A percentile compares a stretch with the other conserved stretches of the same genome.
Evolutionary conservation across 53 echinoderm and acorn worm genomes (phyloP).

Genomic region (Holothuria scabra): DNA sequence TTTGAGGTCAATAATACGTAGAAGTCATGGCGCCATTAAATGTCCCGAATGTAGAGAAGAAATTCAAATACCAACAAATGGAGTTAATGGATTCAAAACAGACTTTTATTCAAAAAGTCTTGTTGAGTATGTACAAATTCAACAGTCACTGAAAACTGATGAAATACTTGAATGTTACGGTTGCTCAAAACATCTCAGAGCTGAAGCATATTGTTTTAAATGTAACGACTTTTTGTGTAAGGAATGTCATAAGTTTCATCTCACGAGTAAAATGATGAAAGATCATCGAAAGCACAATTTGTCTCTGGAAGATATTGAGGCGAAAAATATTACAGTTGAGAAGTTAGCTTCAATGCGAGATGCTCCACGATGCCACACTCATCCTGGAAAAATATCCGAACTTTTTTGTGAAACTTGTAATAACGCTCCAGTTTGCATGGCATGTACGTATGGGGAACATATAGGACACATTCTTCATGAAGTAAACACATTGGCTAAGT

Average conservation of each 20-base stretch:
- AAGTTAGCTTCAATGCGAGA: not conserved
- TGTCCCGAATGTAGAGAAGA: not conserved
- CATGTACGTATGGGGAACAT: not conserved
- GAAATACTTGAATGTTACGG: slow-evolving; percentile 1
- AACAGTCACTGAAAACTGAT: not conserved
- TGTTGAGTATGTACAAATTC: not conserved
- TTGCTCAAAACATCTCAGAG: not conserved
- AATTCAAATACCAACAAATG: not conserved
- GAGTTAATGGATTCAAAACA: not conserved
- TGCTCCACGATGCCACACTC: not conserved
- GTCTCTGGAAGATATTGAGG: not conserved
- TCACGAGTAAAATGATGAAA: not conserved
- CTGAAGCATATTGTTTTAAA: slow-evolving; percentile 5
- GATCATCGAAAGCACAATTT: not conserved
- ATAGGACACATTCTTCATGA: slow-evolving; percentile 5
- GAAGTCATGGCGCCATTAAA: not conserved
- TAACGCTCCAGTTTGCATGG: slow-evolving; percentile 17
- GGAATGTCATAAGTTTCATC: not conserved
- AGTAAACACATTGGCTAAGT: too few species aligned
- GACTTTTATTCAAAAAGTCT: not conserved
- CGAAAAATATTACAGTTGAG: not conserved
- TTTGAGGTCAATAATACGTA: not conserved
- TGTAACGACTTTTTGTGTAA: slow-evolving; percentile 13
- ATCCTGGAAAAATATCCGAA: not conserved
- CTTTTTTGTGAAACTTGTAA: not conserved